Evolutionary conservation across 1,140 invertebrate species (phyloP), one percentile per base, ranked within the genome.

Genomic region (Heterodera schachtii): DNA sequence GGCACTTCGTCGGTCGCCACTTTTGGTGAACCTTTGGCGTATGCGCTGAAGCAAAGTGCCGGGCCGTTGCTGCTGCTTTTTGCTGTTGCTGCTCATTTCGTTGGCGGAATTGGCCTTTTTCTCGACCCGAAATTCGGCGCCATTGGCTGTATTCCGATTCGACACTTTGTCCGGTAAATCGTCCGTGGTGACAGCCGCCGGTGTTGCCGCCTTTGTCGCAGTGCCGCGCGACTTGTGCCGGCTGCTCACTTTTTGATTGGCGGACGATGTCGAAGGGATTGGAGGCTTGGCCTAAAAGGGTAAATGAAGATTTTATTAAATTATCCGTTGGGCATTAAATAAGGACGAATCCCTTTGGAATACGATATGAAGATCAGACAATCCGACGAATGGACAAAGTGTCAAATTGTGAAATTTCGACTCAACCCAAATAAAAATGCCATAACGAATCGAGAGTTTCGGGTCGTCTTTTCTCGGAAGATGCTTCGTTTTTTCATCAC

Each of bases 31-130:
- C n/a, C 64, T 43, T 46, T 44, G 76, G 31, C 76, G 76, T 2
- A 78, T 71, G 11, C 76, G 11, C 60, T 64, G 41, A 31, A 78
- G 70, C 21, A 49, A 60, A 60, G 57, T 31, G 64, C 16, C 41
- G 46, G n/a, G n/a, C n/a, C n/a, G n/a, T n/a, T n/a, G n/a, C n/a
- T n/a, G n/a, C n/a, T 43, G 64, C 76, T 9, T 41, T 67, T 78
- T 71, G 16, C 13, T 43, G 44, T 31, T 49, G 47, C 21, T 21
- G n/a, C 43, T 19, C 76, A 78, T 64, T 78, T 67, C 76, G 47
- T 67, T 78, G 8, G 76, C 76, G 47, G 76, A 78, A 21, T 46
- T 46, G 9, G 76, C 41, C 70, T 78, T 78, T 64, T 78, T 78
- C 31, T 78, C 74, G 2, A 75, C 13, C 13, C 57, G 21, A 41